These are phyloP conservation scores for Watsonalla cultraria DNA, from an alignment of 2,888 invertebrate genomes.

Conservation along the genomic window DNA sequence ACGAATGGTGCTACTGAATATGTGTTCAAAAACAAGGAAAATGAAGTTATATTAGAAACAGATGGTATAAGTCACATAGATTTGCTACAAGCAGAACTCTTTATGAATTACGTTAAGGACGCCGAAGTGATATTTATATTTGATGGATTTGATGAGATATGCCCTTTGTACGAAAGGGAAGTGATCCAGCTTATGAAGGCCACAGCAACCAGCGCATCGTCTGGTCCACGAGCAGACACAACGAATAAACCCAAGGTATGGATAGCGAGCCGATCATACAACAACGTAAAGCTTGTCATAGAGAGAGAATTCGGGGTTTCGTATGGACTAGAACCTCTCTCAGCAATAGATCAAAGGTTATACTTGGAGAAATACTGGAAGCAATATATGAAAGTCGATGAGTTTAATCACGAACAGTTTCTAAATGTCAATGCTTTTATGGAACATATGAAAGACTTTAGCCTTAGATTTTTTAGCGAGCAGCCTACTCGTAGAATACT, in stretches of 20 bases:
- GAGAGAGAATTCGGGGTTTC: slow-evolving; percentile 4
- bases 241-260: neutral
- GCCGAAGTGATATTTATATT: slow-evolving; percentile 15
- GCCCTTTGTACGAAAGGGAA: slow-evolving; percentile 13
- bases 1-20: neutral
- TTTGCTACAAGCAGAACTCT: slow-evolving; percentile 8
- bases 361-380: slow-evolving; percentile 5
- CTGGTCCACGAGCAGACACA: neutral
- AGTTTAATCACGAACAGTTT: slow-evolving; percentile 5
- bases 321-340: slow-evolving; percentile 3
- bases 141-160: slow-evolving; percentile 23
- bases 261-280: slow-evolving; percentile 6
- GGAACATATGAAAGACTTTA: slow-evolving; percentile 2
- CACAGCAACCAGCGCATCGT: slow-evolving; percentile 1
- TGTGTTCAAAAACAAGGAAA: neutral
- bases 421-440: slow-evolving; percentile 4
- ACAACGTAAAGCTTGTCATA: slow-evolving; percentile 2
- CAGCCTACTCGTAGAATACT: neutral
- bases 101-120: slow-evolving; percentile 12
- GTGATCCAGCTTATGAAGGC: slow-evolving; percentile 18
- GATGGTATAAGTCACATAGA: neutral
- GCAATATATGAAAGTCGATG: slow-evolving; percentile 2
- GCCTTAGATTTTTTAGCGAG: neutral
- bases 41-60: neutral
- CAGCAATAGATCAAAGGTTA: neutral